These are phyloP conservation scores for Xenopus petersii DNA, from an alignment of 2,797 vertebrate species.

Conservation along the genomic window DNA sequence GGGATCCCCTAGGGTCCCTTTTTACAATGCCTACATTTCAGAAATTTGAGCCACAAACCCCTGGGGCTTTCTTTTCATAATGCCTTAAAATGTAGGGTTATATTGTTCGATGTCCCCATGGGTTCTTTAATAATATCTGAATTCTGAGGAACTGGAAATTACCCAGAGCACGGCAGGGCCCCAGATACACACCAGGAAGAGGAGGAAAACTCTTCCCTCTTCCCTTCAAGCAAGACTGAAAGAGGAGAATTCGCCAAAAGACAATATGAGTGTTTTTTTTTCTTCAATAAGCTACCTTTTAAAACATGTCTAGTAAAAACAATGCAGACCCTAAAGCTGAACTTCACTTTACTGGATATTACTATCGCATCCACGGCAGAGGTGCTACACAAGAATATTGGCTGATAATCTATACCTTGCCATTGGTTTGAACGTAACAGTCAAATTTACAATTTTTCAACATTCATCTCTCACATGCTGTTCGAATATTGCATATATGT, in stretches of 20 bases:
- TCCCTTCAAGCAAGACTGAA: constrained; percentile 97
- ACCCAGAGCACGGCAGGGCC: constrained; percentile 82
- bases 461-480: too few species aligned
- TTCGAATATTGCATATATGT: too few species aligned
- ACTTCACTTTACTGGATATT: too few species aligned
- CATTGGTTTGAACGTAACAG: too few species aligned
- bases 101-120: constrained; percentile 86
- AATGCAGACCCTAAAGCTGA: constrained; percentile 59
- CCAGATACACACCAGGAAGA: constrained; percentile 75
- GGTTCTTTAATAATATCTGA: constrained; percentile 90
- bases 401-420: too few species aligned
- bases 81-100: constrained; percentile 90
- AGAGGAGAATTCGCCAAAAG: constrained; percentile 99
- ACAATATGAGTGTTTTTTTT: constrained; percentile 92
- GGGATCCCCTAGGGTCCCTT: constrained; percentile 80
- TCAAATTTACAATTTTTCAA: too few species aligned
- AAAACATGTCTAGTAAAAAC: constrained; percentile 72
- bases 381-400: too few species aligned
- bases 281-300: constrained; percentile 90
- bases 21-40: constrained; percentile 97
- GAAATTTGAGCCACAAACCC: constrained; percentile 96
- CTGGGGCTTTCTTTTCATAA: constrained; percentile 87
- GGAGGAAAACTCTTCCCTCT: constrained; percentile 88
- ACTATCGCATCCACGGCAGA: too few species aligned
- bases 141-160: constrained; percentile 87